Base-by-base conservation (phyloP, 37 sponge, comb jelly and placozoan species). In the Halisarca cf. caerulea region DNA sequence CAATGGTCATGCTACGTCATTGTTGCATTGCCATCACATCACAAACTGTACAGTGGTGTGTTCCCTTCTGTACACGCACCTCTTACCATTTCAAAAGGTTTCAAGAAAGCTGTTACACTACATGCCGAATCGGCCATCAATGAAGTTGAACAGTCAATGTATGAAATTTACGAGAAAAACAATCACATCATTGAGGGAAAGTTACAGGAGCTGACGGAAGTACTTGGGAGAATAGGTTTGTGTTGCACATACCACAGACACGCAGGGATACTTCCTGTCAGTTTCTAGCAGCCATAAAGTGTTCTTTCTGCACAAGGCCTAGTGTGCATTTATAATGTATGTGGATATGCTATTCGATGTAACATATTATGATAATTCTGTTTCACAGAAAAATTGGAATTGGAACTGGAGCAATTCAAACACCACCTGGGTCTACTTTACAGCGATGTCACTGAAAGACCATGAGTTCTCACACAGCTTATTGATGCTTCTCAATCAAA, bases 361-460 rank as follows among this genome's bases (percentile, higher is more conserved):
- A n/a, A n/a, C 80, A 66, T 25, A 18, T 24, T 54, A 20, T 57
- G 9, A 25, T 25, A 40, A 37, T 35, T 62, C 64, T 15, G 38
- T 32, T 9, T 34, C 37, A 23, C 64, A 92, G 92, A 33, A 17
- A 85, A 85, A 47, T 83, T 83, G 42, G 86, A 92, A 58, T 70
- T 55, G n/a, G 92, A 92, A 30, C 66, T 92, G 70, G 59, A 73
- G 33, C 66, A 88, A 53, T 91, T 91, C 78, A 91, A 80, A 62
- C 36, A 53, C 40, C 77, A 80, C 15, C 64, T 91, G 21, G 83
- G 88, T 23, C 47, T 61, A 23, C 73, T 91, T 45, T 84, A 83
- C 70, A 64, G 41, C 11, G 86, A 85, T 40, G 45, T 74, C 7
- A 32, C 38, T 1, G 77, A 74, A 37, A 40, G 36, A 18, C 4